These are phyloP conservation scores for Notolabrus celidotus DNA, from an alignment of 2,797 vertebrate genomes.

Conservation along the genomic window DNA sequence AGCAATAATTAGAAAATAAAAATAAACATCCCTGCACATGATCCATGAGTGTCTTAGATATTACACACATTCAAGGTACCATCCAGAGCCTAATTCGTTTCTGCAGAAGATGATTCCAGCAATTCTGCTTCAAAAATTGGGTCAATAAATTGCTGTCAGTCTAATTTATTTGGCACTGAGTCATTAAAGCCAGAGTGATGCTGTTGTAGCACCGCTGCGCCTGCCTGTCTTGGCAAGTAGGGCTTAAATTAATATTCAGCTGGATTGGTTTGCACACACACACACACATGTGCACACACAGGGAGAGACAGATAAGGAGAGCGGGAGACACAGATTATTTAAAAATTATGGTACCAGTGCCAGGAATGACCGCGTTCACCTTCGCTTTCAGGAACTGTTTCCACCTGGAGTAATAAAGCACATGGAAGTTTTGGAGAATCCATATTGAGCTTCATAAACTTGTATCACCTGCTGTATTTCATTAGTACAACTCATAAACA, in stretches of 20 bases:
- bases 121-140: constrained; percentile 70
- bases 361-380: constrained; percentile 55
- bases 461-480: constrained; percentile 47
- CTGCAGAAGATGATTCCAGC: constrained; percentile 69
- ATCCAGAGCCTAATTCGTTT: constrained; percentile 62
- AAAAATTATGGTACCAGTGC: constrained; percentile 38
- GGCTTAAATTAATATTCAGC: constrained; percentile 70
- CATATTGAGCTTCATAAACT: constrained; percentile 54
- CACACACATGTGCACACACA: constrained; percentile 7
- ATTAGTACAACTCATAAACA: constrained; percentile 65
- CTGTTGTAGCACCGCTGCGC: constrained; percentile 53
- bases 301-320: constrained; percentile 43
- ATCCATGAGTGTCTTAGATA: constrained; percentile 24
- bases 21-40: constrained; percentile 15
- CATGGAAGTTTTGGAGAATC: constrained; percentile 37
- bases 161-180: constrained; percentile 73
- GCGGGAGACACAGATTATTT: constrained; percentile 40
- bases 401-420: constrained; percentile 42
- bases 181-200: constrained; percentile 72
- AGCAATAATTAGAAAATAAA: neutral
- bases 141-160: constrained; percentile 80
- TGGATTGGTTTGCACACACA: constrained; percentile 45
- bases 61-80: constrained; percentile 25
- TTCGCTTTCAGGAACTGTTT: constrained; percentile 50
- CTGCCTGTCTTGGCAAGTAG: constrained; percentile 59